Percentiles rank a stretch among this genome's conserved stretches.
Conservation (phyloP, 2,888 invertebrate genomes). For the Troides aeacus region DNA sequence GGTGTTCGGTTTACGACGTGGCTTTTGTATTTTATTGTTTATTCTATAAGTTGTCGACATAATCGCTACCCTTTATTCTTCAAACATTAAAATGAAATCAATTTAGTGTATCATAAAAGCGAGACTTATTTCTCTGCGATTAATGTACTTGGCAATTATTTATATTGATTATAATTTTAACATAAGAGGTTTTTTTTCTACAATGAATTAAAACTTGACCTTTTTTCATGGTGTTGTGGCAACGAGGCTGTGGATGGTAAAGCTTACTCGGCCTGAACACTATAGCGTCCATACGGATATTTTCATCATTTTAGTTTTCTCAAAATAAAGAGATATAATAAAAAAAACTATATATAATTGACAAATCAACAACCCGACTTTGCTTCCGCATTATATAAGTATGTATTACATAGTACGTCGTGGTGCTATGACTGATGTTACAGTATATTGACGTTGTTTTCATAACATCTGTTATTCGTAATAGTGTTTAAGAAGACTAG, state of each 20-base stretch:
- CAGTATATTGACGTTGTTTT: not conserved
- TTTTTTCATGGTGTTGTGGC: too few species aligned
- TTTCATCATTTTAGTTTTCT: too few species aligned
- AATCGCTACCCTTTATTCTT: conserved; percentile 32
- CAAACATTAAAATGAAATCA: conserved; percentile 28
- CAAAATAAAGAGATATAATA: too few species aligned
- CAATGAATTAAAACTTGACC: too few species aligned
- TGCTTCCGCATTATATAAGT: not conserved
- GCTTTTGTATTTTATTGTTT: conserved; percentile 44
- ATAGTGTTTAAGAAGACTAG: too few species aligned
- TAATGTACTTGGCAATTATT: not conserved
- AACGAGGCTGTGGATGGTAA: too few species aligned
- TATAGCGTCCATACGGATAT: too few species aligned
- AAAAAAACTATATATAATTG: too few species aligned
- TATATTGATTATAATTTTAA: not conserved
- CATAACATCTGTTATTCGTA: not conserved
- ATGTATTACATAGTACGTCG: not conserved
- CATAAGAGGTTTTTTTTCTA: too few species aligned
- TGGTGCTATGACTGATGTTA: not conserved
- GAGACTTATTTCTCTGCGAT: not conserved
- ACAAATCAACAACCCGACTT: not conserved
- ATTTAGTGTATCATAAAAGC: conserved; percentile 1
- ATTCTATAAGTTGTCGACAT: conserved; percentile 34
- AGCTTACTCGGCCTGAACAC: too few species aligned
- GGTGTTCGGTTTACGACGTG: conserved; percentile 43